Evolutionary conservation across 2,113 vertebrate genomes (phyloP), one percentile per base, ranked within the genome.

Genomic region (Cromileptes altivelis): DNA sequence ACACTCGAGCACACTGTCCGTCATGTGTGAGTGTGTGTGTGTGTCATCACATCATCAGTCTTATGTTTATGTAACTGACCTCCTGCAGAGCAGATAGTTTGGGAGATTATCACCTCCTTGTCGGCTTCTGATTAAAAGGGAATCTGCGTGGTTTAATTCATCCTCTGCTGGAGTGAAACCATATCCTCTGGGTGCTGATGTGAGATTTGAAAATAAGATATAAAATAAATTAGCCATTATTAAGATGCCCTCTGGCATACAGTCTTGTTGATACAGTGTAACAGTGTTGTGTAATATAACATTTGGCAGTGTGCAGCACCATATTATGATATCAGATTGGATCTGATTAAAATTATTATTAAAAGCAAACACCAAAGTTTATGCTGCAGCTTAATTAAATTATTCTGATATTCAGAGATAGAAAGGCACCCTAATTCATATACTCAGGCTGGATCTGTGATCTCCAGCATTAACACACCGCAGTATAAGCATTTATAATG

Each of bases 41-140:
- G 71, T 33, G 84, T 91, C 88, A 85, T 78, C 91, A 89, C 81
- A 70, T 84, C 83, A 85, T 93, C 86, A 21, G 12, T 90, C 83
- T 85, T 64, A 1, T 8, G 11, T 21, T 78, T 75, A 25, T 80
- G 75, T 71, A 83, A 85, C 63, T 81, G 80, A 85, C 60, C 15
- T 27, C 50, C 70, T 73, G 69, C 71, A 63, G 78, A 70, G 80
- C 19, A 64, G 56, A 81, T 45, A 87, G 21, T 25, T 62, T 49
- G 17, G 18, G 55, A 62, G 68, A 84, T 82, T 70, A 60, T 63
- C 76, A 47, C 64, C 33, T 42, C 14, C 61, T 40, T 33, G 5
- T 61, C 71, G 63, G 82, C 80, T 80, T 81, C 57, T 50, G 70
- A 81, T 70, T 76, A 78, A 84, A 88, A 56, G 0, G 68, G 74